Conservation (phyloP, 1,140 invertebrate species). For the Drosophila azteca region DNA sequence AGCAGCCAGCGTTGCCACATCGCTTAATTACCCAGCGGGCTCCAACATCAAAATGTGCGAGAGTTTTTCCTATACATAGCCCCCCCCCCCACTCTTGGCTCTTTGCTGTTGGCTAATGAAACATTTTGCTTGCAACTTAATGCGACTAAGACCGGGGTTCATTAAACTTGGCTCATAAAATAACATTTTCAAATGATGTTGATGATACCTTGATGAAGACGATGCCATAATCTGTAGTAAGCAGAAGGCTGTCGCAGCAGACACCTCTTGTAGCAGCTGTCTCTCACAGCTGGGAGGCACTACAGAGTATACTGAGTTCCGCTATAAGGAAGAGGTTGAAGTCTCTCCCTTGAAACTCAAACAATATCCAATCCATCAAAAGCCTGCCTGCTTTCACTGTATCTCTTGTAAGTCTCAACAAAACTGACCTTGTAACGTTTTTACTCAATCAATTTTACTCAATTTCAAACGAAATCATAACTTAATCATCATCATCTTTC, state of each 20-base stretch:
- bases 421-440: constrained; percentile 21
- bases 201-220: constrained; percentile 45
- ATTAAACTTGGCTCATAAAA: constrained; percentile 64
- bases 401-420: background rate
- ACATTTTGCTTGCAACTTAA: constrained; percentile 59
- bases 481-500: constrained; percentile 8
- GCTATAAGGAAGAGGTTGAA: no score
- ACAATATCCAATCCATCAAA: no score
- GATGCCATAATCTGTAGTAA: constrained; percentile 34
- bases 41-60: constrained; percentile 58
- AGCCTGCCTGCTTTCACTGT: no score
- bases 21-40: constrained; percentile 71
- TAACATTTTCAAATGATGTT: constrained; percentile 38
- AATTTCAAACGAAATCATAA: constrained; percentile 18
- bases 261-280: constrained; percentile 6
- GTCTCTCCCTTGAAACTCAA: no score
- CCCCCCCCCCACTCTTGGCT: background rate
- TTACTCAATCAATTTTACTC: constrained; percentile 11
- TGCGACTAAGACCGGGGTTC: constrained; percentile 38
- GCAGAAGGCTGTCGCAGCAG: constrained; percentile 18
- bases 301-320: no score
- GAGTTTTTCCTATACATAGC: constrained; percentile 2
- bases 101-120: constrained; percentile 53
- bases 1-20: constrained; percentile 66
- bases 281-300: no score